Evolutionary conservation across 1,140 invertebrate species (phyloP), one percentile per base, ranked within the genome.

Genomic region (Galendromus occidentalis): DNA sequence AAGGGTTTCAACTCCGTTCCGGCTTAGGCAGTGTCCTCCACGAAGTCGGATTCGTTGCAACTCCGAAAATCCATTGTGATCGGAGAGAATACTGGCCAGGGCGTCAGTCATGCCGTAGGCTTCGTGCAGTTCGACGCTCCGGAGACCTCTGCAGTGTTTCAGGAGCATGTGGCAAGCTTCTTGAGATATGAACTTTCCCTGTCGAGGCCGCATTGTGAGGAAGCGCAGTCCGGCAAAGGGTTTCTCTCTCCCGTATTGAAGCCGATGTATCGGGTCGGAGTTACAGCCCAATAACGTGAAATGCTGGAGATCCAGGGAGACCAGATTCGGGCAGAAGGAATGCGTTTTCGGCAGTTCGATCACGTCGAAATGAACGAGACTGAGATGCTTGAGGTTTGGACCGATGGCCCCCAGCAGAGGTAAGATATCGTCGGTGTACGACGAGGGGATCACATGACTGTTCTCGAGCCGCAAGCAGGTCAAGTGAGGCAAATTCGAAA

Each of bases 101-200:
- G 51, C 51, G 22, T 59, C 51, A 17, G 51, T 18, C 51, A 59
- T 59, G 14, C 51, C 51, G 22, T 59, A 59, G 25, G 51, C 51
- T 25, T 59, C 51, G 33, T 59, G 51, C 1, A 59, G 51, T 25
- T 59, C 51, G 14, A 59, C n/a, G 20, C 25, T 29, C 14, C 1
- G 25, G 22, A 59, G 51, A 17, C 22, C n/a, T 6, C 22, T 25
- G 33, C 51, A 18, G 22, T 59, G 22, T 9, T 59, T 59, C 1
- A 59, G 51, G 25, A 59, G 51, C 17, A 59, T 17, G 6, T 29
- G 51, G 51, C 51, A 59, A 14, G 51, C 51, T 59, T 59, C 51
- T 25, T 59, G 51, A 5, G 51, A 33, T 2, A 59, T 33, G 51
- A 25, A 59, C 22, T 59, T 59, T 17, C 51, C 51, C 33, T 59